phyloP scores from a whole-genome alignment of 2,113 vertebrate species.

The Equus przewalskii region DNA sequence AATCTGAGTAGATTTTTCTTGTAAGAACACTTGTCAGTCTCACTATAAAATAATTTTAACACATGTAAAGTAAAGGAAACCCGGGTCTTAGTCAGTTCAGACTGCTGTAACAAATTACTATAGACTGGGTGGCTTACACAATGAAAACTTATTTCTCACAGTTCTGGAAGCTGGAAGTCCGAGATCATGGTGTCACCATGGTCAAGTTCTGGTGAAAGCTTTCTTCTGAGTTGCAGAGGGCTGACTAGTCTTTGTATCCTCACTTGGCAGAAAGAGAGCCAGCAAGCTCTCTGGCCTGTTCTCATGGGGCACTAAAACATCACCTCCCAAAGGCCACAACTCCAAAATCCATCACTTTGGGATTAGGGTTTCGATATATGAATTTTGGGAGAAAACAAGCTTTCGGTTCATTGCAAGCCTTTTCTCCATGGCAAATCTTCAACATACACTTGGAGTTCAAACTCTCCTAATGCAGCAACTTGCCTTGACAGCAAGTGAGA shows the following conservation, averaged over 20 bases:
- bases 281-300: background rate
- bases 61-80: background rate
- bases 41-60: constrained; percentile 29
- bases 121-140: background rate
- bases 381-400: background rate
- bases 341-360: background rate
- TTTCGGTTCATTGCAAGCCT: background rate
- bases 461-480: background rate
- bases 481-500: background rate
- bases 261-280: background rate
- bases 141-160: background rate
- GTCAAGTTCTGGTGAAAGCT: background rate
- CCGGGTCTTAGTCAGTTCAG: background rate
- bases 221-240: background rate
- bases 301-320: background rate
- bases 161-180: background rate
- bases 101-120: background rate
- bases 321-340: background rate
- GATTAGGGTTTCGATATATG: background rate
- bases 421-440: background rate
- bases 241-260: background rate
- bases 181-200: background rate
- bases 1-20: background rate
- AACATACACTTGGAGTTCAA: background rate
- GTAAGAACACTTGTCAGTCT: background rate